phyloP scores from a whole-genome alignment of 23 tunicate species.

The Trididemnum nubilum region DNA sequence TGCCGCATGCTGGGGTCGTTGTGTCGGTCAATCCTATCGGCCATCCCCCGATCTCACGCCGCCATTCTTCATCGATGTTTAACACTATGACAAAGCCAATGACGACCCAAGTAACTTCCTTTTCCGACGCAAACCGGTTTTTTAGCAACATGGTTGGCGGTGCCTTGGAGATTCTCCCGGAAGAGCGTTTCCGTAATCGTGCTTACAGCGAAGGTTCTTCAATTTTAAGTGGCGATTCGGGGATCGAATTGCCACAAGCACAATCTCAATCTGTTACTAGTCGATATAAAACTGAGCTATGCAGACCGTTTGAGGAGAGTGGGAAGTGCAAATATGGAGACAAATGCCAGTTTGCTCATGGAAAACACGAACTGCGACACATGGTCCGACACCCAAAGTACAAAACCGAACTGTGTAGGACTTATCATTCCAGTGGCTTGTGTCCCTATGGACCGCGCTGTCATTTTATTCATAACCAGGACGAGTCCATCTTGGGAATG shows the following conservation, averaged over 20 bases:
- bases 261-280: conserved; percentile 62
- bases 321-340: conserved; percentile 97
- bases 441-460: conserved; percentile 98
- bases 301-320: conserved; percentile 94
- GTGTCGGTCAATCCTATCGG: conserved; percentile 14
- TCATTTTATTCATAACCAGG: conserved; percentile 93
- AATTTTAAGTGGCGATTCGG: conserved; percentile 34
- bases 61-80: conserved; percentile 60
- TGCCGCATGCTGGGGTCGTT: conserved; percentile 11
- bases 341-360: conserved; percentile 99
- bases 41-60: conserved; percentile 45
- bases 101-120: neutral
- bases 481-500: conserved; percentile 38
- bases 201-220: conserved; percentile 91
- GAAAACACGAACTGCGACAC: conserved; percentile 86
- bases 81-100: neutral
- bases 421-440: conserved; percentile 92
- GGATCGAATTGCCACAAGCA: neutral
- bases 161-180: conserved; percentile 49
- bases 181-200: conserved; percentile 72
- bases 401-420: conserved; percentile 97
- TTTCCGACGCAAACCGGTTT: neutral
- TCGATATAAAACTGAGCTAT: conserved; percentile 95
- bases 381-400: conserved; percentile 95
- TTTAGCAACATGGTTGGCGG: conserved; percentile 10